Evolutionary conservation across 2,797 vertebrate species (phyloP), one percentile per base, ranked within the genome.

Genomic region (Mus minutoides): DNA sequence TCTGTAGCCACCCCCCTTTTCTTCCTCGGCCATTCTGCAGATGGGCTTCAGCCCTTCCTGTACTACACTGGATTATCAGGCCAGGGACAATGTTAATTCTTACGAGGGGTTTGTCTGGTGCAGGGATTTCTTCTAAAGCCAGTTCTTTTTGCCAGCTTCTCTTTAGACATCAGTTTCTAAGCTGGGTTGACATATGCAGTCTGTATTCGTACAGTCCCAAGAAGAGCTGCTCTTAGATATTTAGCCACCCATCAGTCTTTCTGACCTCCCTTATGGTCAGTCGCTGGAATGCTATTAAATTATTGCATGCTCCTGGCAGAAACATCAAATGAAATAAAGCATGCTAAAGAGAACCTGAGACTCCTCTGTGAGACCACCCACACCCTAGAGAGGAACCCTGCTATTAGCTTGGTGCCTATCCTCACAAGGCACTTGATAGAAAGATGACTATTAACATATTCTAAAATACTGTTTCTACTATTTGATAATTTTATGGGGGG

Each of bases 111-210:
- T 64, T 88, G 64, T 67, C 62, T 82, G 54, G 37, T 54, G 24
- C 21, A 54, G 37, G 34, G 62, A 67, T 80, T 83, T 79, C 79
- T 84, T 92, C 56, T 78, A 96, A 88, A 95, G n/a, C n/a, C 94
- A n/a, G 31, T 94, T 75, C 69, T 82, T 92, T 90, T 92, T 60
- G 49, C 58, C 76, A 29, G 17, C 83, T 78, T 77, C 40, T 90
- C 58, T 49, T 22, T 31, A 54, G 1, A 69, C 4, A 31, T 79
- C 14, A 29, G 79, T 40, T 86, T 82, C 90, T 62, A 21, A 92
- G 21, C 54, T 49, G 64, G 16, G 43, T 54, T 76, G 8, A 3
- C 29, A 71, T 88, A 56, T 76, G 29, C 31, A 43, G 31, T 85
- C 76, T 90, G 54, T 49, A 49, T 78, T 37, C 9, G 6, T 40